Conservation (phyloP, 1,140 invertebrate species). For the Pogonognathellus flavescens region DNA sequence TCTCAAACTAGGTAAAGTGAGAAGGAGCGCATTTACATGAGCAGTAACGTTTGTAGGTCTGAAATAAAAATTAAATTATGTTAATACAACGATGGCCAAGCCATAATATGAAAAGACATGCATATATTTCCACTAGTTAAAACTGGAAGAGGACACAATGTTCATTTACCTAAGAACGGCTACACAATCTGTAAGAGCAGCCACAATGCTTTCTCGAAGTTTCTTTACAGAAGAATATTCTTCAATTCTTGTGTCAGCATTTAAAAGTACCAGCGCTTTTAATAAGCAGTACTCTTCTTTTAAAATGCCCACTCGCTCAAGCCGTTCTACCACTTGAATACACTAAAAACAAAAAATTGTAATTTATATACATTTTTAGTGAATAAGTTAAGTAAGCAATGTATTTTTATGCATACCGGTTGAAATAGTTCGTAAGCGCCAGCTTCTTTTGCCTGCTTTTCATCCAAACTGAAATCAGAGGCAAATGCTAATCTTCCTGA, state of each 20-base stretch:
- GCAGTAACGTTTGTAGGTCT: constrained; percentile 77
- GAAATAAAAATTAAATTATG: constrained; percentile 67
- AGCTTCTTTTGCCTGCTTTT: constrained; percentile 85
- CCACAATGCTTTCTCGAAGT: constrained; percentile 88
- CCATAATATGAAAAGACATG: background rate
- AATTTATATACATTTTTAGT: background rate
- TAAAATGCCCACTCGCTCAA: constrained; percentile 84
- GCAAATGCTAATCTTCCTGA: constrained; percentile 80
- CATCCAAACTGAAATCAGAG: constrained; percentile 84
- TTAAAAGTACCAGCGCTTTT: constrained; percentile 92
- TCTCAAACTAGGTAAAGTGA: constrained; percentile 88
- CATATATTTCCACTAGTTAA: too few relatives aligned
- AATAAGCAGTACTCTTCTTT: constrained; percentile 93
- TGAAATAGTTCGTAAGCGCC: constrained; percentile 86
- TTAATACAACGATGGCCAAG: background rate
- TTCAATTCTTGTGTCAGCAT: constrained; percentile 91
- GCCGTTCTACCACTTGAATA: constrained; percentile 86
- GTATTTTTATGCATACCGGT: constrained; percentile 74
- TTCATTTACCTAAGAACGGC: constrained; percentile 80
- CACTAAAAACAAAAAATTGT: constrained; percentile 73
- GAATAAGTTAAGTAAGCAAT: background rate
- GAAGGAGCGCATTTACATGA: constrained; percentile 87
- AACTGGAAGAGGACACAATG: too few relatives aligned
- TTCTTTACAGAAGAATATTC: constrained; percentile 85
- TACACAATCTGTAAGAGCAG: constrained; percentile 88